Conservation (phyloP, 2,888 invertebrate genomes). For the Xylota segnis region DNA sequence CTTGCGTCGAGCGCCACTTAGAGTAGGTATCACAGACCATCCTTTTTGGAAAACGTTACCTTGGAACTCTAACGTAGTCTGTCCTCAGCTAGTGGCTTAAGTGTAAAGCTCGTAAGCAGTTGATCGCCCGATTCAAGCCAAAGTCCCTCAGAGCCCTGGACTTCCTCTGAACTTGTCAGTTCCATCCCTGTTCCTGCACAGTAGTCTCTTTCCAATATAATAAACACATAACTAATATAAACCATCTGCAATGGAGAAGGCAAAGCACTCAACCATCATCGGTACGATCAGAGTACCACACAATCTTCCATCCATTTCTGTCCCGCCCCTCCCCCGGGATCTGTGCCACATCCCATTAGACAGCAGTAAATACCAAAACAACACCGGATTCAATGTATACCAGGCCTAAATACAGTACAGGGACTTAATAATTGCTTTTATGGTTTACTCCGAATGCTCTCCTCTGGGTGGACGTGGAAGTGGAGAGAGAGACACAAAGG, state of each 20-base stretch:
- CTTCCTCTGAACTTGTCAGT: not conserved
- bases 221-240: constrained; percentile 75
- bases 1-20: too few relatives aligned
- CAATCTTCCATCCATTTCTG: constrained; percentile 3
- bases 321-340: not conserved
- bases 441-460: constrained; percentile 68
- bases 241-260: constrained; percentile 62
- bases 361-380: constrained; percentile 62
- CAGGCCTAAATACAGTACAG: constrained; percentile 58
- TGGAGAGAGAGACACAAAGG: too few relatives aligned
- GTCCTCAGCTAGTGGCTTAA: too few relatives aligned
- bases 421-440: constrained; percentile 76
- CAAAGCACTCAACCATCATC: constrained; percentile 71
- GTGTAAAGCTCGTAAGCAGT: too few relatives aligned
- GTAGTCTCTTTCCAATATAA: constrained; percentile 64
- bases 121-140: too few relatives aligned
- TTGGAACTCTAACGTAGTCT: too few relatives aligned
- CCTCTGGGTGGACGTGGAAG: constrained; percentile 25
- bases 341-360: constrained; percentile 20
- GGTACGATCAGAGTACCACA: constrained; percentile 28
- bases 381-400: constrained; percentile 57
- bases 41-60: too few relatives aligned
- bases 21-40: too few relatives aligned
- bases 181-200: constrained; percentile 40
- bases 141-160: not conserved